Evolutionary conservation across 37 sponge, comb jelly and placozoan genomes (phyloP), one percentile per base, ranked within the genome.

Genomic region (Theonella swinhoei): DNA sequence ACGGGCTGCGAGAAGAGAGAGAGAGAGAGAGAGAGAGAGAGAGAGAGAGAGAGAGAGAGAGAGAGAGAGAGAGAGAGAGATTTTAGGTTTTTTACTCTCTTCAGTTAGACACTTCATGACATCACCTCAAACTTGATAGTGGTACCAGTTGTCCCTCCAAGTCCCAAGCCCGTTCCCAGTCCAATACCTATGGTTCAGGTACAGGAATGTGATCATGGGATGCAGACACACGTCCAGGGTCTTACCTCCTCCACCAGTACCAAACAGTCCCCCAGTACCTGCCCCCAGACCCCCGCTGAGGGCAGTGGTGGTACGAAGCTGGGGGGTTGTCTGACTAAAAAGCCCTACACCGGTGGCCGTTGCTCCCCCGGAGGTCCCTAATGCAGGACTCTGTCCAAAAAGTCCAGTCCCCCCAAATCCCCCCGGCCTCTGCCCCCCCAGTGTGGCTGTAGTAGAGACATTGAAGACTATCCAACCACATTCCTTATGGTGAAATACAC

Each of bases 61-160:
- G 67, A 66, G 67, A 66, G 28, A 66, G 67, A 66, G 67, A 66
- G 67, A 66, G 67, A 66, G 67, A 66, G 67, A 66, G 67, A 66
- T n/a, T n/a, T n/a, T n/a, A n/a, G n/a, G n/a, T n/a, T n/a, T n/a
- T n/a, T n/a, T n/a, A n/a, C n/a, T n/a, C 29, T 26, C 25, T 3
- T 24, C 17, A 14, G n/a, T 54, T 11, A 20, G 28, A 7, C 20
- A 35, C 17, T 32, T 33, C 68, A 0, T 62, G 23, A 5, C 75
- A 37, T 1, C 36, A 75, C 40, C 84, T 86, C 86, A 71, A 77
- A 86, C 81, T 75, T 84, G 61, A 85, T 65, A 35, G 35, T 32
- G 25, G 28, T 64, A 20, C 54, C 78, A 42, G 7, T 42, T 47
- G 5, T 4, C 4, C 74, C 81, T 42, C 74, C 76, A 69, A 66